Evolutionary conservation across 2,888 invertebrate species (phyloP).

Genomic region (Machimus atricapillus): DNA sequence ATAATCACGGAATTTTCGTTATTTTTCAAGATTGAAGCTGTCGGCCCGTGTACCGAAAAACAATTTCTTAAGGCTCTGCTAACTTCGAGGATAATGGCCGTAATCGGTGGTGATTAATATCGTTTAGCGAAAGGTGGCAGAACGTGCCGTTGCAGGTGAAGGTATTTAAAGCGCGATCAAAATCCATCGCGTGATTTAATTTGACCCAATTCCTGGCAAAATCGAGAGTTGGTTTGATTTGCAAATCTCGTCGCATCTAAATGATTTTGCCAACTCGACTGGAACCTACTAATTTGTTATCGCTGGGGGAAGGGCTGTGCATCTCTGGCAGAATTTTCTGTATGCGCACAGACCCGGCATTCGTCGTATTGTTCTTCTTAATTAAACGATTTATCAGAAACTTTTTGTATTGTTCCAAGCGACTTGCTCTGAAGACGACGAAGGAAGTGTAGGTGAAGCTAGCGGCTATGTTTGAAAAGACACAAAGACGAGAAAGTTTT

Average conservation of each 20-base stretch:
- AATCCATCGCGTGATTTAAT: neutral
- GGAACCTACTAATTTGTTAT: neutral
- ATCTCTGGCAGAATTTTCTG: neutral
- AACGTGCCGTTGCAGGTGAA: neutral
- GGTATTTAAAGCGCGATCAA: neutral
- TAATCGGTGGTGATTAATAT: neutral
- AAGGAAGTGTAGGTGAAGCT: neutral
- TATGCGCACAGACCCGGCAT: neutral
- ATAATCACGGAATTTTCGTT: neutral
- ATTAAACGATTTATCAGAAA: conserved; percentile 25
- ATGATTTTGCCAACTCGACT: neutral
- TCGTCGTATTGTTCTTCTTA: conserved; percentile 10
- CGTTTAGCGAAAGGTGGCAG: neutral
- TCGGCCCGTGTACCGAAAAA: neutral
- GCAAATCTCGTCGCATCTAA: neutral
- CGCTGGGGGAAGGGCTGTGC: neutral
- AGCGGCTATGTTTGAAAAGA: neutral
- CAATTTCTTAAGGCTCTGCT: neutral
- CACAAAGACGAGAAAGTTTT: neutral
- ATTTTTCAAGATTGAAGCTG: conserved; percentile 8
- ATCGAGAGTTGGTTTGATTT: neutral
- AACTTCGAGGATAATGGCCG: neutral
- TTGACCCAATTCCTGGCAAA: neutral
- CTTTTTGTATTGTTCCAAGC: neutral
- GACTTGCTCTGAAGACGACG: neutral